Evolutionary conservation across 2,888 invertebrate genomes (phyloP).

Genomic region (Drosophila fungiperda): DNA sequence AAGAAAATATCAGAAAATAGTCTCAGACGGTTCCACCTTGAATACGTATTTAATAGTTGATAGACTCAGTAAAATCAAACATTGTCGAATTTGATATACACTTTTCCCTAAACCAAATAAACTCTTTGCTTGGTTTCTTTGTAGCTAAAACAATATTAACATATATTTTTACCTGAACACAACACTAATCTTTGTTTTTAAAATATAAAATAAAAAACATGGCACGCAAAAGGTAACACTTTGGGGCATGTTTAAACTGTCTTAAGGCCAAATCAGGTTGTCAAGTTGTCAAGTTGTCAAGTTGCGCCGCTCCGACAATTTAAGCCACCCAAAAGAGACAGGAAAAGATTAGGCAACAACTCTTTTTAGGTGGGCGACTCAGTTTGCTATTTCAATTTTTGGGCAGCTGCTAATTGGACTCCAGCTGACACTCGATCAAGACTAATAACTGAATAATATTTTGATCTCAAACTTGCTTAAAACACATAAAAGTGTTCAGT

Average conservation of each 20-base stretch:
- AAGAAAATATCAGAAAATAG: constrained; percentile 10
- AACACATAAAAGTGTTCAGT: neutral
- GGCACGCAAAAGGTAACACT: neutral
- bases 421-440: constrained; percentile 42
- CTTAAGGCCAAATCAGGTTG: constrained; percentile 24
- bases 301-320: constrained; percentile 30
- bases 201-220: neutral
- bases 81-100: neutral
- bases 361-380: constrained; percentile 20
- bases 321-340: constrained; percentile 36
- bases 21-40: constrained; percentile 66
- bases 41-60: constrained; percentile 57
- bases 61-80: constrained; percentile 25
- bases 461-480: constrained; percentile 7
- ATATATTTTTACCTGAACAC: neutral
- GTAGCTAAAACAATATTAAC: neutral
- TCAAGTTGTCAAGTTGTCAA: constrained; percentile 48
- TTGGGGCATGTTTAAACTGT: constrained; percentile 13
- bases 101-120: neutral
- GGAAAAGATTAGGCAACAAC: neutral
- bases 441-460: constrained; percentile 17
- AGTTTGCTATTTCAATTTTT: constrained; percentile 18
- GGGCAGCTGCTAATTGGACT: constrained; percentile 37
- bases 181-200: neutral
- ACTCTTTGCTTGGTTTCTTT: neutral